Evolutionary conservation across 2,113 vertebrate genomes (phyloP).

Genomic region (Rhinoptilus africanus): DNA sequence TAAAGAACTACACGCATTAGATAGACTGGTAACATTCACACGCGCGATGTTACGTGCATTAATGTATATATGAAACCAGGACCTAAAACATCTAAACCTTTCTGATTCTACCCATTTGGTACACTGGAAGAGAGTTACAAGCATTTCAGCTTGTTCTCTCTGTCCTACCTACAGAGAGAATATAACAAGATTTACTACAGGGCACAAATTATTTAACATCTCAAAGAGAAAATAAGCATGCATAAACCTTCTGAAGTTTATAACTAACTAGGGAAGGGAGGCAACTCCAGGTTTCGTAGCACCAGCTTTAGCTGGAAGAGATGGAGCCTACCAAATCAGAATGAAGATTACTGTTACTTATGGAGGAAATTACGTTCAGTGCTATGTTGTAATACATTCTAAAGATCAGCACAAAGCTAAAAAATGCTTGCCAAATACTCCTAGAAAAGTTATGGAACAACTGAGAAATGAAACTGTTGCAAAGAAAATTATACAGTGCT

Average conservation of each 20-base stretch:
- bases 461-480: neutral
- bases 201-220: neutral
- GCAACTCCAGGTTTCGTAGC: neutral
- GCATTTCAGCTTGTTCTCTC: neutral
- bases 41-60: fast-evolving
- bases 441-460: neutral
- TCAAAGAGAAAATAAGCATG: neutral
- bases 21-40: neutral
- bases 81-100: neutral
- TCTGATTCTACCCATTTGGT: neutral
- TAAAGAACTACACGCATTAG: neutral
- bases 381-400: neutral
- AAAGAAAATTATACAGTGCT: neutral
- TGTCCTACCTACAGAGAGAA: neutral
- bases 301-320: neutral
- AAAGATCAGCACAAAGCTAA: neutral
- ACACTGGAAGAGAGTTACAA: neutral
- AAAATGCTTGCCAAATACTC: neutral
- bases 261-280: neutral
- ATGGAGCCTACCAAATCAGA: neutral
- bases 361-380: neutral
- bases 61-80: neutral
- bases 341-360: neutral
- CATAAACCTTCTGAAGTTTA: neutral
- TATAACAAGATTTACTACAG: neutral